Conservation (phyloP, 2,888 invertebrate genomes). For the Cremastinae sp. region DNA sequence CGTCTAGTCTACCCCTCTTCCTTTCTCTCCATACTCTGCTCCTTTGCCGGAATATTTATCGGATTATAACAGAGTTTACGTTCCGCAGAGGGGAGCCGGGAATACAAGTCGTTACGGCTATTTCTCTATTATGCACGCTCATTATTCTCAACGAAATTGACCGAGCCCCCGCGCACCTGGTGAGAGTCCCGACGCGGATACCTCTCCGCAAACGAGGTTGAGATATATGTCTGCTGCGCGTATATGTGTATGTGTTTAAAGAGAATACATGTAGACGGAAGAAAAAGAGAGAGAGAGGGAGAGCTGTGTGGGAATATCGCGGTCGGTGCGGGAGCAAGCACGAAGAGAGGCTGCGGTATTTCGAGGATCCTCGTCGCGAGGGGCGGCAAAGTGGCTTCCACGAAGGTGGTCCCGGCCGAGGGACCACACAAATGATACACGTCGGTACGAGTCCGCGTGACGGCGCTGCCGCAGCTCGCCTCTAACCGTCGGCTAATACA, state of each 20-base stretch:
- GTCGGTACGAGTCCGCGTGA: slow-evolving; percentile 66
- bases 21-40: too few relatives aligned
- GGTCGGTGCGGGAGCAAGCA: slow-evolving; percentile 31
- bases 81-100: too few relatives aligned
- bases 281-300: slow-evolving; percentile 30
- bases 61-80: too few relatives aligned
- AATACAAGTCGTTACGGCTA: slow-evolving; percentile 18
- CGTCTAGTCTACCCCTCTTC: neutral
- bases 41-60: too few relatives aligned
- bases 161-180: slow-evolving; percentile 58
- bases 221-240: neutral
- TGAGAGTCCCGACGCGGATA: slow-evolving; percentile 41
- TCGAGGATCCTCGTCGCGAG: slow-evolving; percentile 66
- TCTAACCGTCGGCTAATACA: slow-evolving; percentile 32
- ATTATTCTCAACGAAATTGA: slow-evolving; percentile 58
- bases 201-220: slow-evolving; percentile 21
- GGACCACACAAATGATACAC: slow-evolving; percentile 76
- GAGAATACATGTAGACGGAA: neutral
- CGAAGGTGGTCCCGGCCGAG: slow-evolving; percentile 75
- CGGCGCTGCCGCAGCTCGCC: slow-evolving; percentile 38
- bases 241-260: neutral
- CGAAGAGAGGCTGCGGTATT: slow-evolving; percentile 65
- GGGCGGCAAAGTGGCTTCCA: slow-evolving; percentile 74
- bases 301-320: slow-evolving; percentile 55
- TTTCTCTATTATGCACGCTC: slow-evolving; percentile 49